Evolutionary conservation across 2,113 vertebrate genomes (phyloP), one percentile per base, ranked within the genome.

Genomic region (Cromileptes altivelis): DNA sequence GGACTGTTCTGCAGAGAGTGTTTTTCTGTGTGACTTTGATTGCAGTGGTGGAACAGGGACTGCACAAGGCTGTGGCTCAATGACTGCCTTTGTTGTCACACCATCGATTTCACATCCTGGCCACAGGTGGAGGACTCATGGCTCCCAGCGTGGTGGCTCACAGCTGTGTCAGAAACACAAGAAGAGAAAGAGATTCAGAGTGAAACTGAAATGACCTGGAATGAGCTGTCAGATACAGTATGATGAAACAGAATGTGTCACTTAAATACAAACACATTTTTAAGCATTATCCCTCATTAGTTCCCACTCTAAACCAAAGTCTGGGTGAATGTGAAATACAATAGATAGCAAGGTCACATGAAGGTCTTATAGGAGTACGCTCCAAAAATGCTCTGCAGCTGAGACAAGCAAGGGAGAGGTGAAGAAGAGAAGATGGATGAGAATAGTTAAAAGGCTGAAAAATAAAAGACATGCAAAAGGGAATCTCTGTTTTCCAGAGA

Each of bases 81-180:
- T 63, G 75, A 81, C 4, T 13, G 74, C 58, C 76, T 89, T 85
- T 81, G 60, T 74, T 86, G 80, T 91, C 84, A 87, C 69, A 74
- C 78, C 47, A 71, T 83, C 58, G 21, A 85, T 84, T 70, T 94
- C 86, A 89, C 84, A 90, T 92, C 75, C 73, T 89, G 88, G 76
- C 73, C 65, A 81, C 75, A 63, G 79, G 69, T 80, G 80, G 76
- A 80, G 64, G 81, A 80, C 55, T 87, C 69, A 21, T 70, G 68
- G 75, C 64, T 85, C 11, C 52, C 64, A 71, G 69, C 33, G 27
- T 21, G 4, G 77, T 3, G 3, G 85, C 52, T 89, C 85, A 78
- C 87, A 87, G 86, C 68, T 87, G 27, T 76, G 25, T 79, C 33
- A 87, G 63, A 86, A 77, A 90, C 33, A 88, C n/a, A 75, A 80